Percentiles rank a stretch among this genome's conserved stretches.
Evolutionary conservation across 2,888 invertebrate genomes (phyloP).

Genomic region (Nemotelus pantherinus): DNA sequence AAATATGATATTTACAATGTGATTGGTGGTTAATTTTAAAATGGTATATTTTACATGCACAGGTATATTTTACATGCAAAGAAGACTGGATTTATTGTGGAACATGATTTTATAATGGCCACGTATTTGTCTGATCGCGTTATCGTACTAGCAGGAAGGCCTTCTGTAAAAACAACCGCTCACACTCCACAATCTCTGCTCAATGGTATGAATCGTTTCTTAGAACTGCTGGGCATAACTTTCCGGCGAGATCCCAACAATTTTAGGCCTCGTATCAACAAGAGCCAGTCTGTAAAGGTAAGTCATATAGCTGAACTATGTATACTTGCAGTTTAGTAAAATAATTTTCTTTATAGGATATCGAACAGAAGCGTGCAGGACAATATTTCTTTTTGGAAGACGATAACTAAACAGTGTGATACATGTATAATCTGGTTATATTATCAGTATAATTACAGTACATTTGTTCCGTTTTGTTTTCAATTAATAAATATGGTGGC

Average conservation of each 20-base stretch:
- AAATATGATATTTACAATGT: too few relatives aligned
- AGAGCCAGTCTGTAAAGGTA: slow-evolving; percentile 93
- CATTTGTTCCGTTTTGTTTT: too few relatives aligned
- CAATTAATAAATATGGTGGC: too few relatives aligned
- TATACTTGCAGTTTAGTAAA: background rate
- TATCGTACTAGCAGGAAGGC: slow-evolving; percentile 96
- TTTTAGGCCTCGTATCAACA: slow-evolving; percentile 98
- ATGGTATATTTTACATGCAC: slow-evolving; percentile 54
- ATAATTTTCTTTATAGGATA: slow-evolving; percentile 73
- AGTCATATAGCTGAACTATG: slow-evolving; percentile 44
- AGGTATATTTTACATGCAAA: slow-evolving; percentile 98
- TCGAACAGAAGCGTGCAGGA: slow-evolving; percentile 95
- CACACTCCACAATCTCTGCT: slow-evolving; percentile 92
- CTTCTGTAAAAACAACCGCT: slow-evolving; percentile 89
- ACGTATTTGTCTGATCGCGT: slow-evolving; percentile 98
- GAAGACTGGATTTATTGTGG: slow-evolving; percentile 98
- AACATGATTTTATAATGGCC: slow-evolving; percentile 99
- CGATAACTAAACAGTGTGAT: slow-evolving; percentile 11
- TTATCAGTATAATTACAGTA: too few relatives aligned
- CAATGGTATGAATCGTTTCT: slow-evolving; percentile 98
- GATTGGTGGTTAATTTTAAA: background rate
- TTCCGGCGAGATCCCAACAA: slow-evolving; percentile 99
- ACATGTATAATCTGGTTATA: too few relatives aligned
- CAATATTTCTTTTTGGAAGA: slow-evolving; percentile 99
- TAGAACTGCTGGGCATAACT: slow-evolving; percentile 94